These are phyloP conservation scores for Mesorhabditis belari DNA, from an alignment of 2,888 invertebrate species.

Conservation along the genomic window DNA sequence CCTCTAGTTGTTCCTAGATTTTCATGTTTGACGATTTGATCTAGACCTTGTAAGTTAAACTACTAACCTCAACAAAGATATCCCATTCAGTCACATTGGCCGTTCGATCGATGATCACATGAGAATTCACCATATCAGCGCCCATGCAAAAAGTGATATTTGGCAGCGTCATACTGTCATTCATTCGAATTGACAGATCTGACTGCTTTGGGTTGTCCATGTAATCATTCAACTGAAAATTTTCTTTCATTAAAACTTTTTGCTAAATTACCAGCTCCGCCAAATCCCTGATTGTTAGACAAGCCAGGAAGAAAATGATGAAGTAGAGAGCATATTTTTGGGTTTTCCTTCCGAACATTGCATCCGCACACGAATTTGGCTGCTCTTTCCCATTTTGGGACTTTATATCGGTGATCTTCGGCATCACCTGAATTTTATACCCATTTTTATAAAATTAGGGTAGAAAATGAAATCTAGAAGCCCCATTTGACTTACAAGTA, in stretches of 20 bases:
- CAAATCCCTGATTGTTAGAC: slow-evolving; percentile 48
- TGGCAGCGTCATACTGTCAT: slow-evolving; percentile 50
- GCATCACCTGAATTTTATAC: slow-evolving; percentile 7
- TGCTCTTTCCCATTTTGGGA: slow-evolving; percentile 13
- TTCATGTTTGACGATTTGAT: not conserved
- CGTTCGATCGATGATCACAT: slow-evolving; percentile 40
- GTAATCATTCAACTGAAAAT: slow-evolving; percentile 41
- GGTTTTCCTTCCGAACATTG: slow-evolving; percentile 31
- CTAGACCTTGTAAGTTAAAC: no score
- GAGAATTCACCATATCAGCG: slow-evolving; percentile 46
- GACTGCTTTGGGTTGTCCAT: slow-evolving; percentile 44
- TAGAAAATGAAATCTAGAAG: not conserved
- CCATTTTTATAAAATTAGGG: not conserved
- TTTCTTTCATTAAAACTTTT: not conserved
- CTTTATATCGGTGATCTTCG: slow-evolving; percentile 7
- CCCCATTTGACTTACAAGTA: not conserved
- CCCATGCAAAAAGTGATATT: slow-evolving; percentile 52
- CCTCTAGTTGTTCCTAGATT: slow-evolving; percentile 34
- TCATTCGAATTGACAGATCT: slow-evolving; percentile 50
- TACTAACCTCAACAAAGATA: slow-evolving; percentile 29
- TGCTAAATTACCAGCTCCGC: slow-evolving; percentile 34
- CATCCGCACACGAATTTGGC: slow-evolving; percentile 28
- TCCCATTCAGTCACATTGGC: slow-evolving; percentile 45
- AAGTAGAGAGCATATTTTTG: slow-evolving; percentile 46
- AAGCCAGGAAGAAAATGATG: slow-evolving; percentile 46